phyloP scores from a whole-genome alignment of 2,113 vertebrate genomes.

The Pterocles orientalis region DNA sequence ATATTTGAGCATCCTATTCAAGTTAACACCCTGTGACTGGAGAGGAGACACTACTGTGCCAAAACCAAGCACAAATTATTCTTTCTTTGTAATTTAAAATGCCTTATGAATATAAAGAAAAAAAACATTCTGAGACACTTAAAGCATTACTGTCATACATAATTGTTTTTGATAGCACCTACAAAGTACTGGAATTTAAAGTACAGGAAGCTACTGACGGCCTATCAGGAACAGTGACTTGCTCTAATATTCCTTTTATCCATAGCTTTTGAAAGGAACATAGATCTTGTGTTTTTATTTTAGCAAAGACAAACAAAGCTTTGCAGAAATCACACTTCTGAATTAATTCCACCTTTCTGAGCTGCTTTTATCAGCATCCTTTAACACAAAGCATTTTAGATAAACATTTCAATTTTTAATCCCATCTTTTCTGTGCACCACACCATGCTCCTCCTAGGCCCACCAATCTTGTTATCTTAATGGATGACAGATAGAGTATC shows the following conservation, averaged over 20 bases:
- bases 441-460: conserved; percentile 23
- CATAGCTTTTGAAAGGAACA: not conserved
- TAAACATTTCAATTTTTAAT: conserved; percentile 66
- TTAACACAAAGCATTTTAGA: not conserved
- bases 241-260: not conserved
- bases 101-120: not conserved
- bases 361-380: conserved; percentile 35
- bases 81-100: conserved; percentile 26
- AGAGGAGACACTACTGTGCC: not conserved
- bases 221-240: not conserved
- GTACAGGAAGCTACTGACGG: not conserved
- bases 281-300: not conserved
- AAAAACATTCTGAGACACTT: not conserved
- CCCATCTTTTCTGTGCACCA: not conserved
- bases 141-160: conserved; percentile 21
- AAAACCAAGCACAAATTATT: not conserved
- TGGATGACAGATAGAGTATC: conserved; percentile 81
- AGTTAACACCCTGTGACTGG: not conserved
- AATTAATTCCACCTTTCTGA: conserved; percentile 52
- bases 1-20: not conserved
- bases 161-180: conserved; percentile 23
- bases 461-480: conserved; percentile 93
- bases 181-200: conserved; percentile 13
- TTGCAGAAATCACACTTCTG: not conserved
- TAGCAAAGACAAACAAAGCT: not conserved